Evolutionary conservation across 2,888 invertebrate species (phyloP).

Genomic region (Clitarchus hookeri): DNA sequence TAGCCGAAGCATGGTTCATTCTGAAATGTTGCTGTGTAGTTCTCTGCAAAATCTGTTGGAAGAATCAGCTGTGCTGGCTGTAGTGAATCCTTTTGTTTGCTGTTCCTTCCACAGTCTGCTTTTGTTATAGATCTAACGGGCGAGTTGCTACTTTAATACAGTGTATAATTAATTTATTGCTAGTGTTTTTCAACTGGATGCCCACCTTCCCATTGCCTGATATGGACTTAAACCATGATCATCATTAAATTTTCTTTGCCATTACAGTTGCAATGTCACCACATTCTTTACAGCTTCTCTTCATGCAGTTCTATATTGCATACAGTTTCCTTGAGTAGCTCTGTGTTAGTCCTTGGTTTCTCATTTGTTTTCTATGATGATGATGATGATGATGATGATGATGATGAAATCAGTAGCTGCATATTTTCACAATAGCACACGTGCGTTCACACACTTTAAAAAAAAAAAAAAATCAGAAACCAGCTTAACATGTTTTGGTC

Average conservation of each 20-base stretch:
- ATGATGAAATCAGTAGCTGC: neutral
- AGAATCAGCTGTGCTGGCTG: neutral
- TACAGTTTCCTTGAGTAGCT: neutral
- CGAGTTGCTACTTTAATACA: neutral
- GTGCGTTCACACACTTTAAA: too few species aligned
- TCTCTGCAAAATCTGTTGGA: neutral
- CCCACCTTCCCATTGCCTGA: neutral
- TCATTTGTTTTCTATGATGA: neutral
- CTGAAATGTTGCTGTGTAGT: neutral
- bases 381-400: neutral
- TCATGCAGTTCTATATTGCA: neutral
- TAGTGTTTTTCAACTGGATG: neutral
- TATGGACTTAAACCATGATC: neutral
- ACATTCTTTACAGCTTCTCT: neutral
- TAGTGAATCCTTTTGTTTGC: slow-evolving; percentile 2
- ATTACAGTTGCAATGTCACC: neutral
- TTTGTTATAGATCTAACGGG: neutral
- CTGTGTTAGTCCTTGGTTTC: neutral
- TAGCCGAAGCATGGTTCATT: neutral
- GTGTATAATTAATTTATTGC: neutral
- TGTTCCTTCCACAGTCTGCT: neutral
- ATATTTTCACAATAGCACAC: neutral
- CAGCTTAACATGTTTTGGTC: neutral
- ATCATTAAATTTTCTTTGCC: slow-evolving; percentile 1
- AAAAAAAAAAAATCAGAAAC: too few species aligned